A percentile compares a stretch with the other conserved stretches of the same genome.
phyloP scores from a whole-genome alignment of 2,888 invertebrate genomes.

The Acleris cristana region DNA sequence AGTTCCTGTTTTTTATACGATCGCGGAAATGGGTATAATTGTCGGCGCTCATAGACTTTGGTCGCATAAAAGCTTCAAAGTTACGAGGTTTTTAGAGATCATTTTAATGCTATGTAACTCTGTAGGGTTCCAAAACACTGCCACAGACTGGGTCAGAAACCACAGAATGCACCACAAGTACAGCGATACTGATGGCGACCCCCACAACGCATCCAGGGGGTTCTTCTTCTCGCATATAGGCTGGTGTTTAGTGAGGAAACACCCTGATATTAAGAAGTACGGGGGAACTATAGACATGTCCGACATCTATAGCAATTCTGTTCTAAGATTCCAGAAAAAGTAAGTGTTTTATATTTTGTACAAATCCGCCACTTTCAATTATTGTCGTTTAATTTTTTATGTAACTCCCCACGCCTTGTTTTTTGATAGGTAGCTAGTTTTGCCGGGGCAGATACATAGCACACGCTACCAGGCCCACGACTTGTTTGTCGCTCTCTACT shows the following conservation, averaged over 20 bases:
- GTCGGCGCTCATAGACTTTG: slow-evolving; percentile 59
- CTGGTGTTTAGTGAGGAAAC: slow-evolving; percentile 91
- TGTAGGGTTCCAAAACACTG: slow-evolving; percentile 75
- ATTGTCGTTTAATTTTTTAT: no score
- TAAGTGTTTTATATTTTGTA: slow-evolving; percentile 51
- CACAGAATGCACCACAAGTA: slow-evolving; percentile 90
- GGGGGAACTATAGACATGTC: slow-evolving; percentile 88
- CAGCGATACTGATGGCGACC: slow-evolving; percentile 67
- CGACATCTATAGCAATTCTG: slow-evolving; percentile 88
- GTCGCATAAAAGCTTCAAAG: slow-evolving; percentile 57
- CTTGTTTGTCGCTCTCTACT: no score
- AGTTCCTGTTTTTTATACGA: slow-evolving; percentile 40
- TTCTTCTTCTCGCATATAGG: slow-evolving; percentile 94
- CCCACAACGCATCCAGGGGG: slow-evolving; percentile 89
- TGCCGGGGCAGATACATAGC: no score
- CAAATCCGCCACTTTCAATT: no score
- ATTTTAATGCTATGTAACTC: slow-evolving; percentile 55
- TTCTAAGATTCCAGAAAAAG: slow-evolving; percentile 88
- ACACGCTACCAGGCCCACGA: no score
- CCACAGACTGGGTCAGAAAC: slow-evolving; percentile 84
- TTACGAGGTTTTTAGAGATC: slow-evolving; percentile 54
- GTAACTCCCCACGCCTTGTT: no score
- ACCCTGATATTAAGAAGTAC: slow-evolving; percentile 87
- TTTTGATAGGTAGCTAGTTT: no score
- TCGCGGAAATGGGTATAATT: slow-evolving; percentile 55